Conservation (phyloP, 1,140 invertebrate genomes). For the Drosophila pseudoobscura region DNA sequence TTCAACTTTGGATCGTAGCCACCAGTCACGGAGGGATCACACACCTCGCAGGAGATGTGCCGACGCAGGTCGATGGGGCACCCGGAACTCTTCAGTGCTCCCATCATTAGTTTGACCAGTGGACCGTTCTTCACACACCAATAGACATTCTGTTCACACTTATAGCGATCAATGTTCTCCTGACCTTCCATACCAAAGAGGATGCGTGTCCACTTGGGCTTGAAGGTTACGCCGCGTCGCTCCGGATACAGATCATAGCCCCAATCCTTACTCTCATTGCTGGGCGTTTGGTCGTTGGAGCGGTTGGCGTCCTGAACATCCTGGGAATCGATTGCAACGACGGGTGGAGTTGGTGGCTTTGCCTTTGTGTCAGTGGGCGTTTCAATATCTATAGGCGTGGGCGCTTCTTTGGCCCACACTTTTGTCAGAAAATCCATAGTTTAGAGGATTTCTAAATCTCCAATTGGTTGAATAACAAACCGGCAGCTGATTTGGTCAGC, state of each 20-base stretch:
- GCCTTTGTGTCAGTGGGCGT: neutral
- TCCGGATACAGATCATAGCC: constrained; percentile 95
- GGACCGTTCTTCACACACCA: constrained; percentile 90
- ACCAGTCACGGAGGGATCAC: constrained; percentile 91
- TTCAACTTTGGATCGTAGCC: constrained; percentile 92
- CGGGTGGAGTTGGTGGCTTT: neutral
- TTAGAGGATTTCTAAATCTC: constrained; percentile 14
- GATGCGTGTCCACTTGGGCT: constrained; percentile 85
- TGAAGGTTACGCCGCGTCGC: constrained; percentile 86
- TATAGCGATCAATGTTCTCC: constrained; percentile 88
- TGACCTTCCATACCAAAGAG: constrained; percentile 86
- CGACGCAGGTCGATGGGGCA: constrained; percentile 92
- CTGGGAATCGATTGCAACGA: constrained; percentile 6
- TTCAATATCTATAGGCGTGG: constrained; percentile 1
- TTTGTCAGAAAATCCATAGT: constrained; percentile 63
- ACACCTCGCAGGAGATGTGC: constrained; percentile 96
- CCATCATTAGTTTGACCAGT: constrained; percentile 93
- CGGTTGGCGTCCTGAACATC: constrained; percentile 22
- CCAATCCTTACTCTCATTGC: constrained; percentile 83
- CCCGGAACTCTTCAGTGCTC: constrained; percentile 92
- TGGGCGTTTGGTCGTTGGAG: neutral
- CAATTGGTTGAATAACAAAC: constrained; percentile 70
- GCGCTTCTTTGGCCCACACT: constrained; percentile 60
- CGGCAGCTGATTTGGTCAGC: constrained; percentile 57
- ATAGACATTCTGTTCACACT: constrained; percentile 91